These are phyloP conservation scores for Melieria crassipennis DNA, from an alignment of 2,888 invertebrate genomes.

Conservation along the genomic window DNA sequence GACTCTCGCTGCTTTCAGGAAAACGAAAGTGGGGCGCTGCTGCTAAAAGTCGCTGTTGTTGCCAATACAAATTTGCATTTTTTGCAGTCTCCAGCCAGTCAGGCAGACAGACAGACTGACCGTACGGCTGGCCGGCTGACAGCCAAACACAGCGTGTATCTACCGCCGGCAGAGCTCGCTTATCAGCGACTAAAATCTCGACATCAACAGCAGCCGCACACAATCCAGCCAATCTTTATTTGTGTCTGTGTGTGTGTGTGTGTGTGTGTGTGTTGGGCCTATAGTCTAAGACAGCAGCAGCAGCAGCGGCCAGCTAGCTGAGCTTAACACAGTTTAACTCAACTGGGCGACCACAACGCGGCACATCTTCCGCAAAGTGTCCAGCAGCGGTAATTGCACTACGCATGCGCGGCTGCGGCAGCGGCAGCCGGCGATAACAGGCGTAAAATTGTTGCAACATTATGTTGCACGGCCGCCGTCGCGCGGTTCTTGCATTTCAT, in stretches of 20 bases:
- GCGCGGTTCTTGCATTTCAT: conserved; percentile 13
- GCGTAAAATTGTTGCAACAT: conserved; percentile 20
- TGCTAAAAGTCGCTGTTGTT: background rate
- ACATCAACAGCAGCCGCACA: conserved; percentile 10
- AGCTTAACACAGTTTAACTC: no score
- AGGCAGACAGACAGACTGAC: background rate
- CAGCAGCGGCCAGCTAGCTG: background rate
- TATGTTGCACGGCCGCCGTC: background rate
- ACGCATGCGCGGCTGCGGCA: conserved; percentile 21
- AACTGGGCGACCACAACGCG: no score
- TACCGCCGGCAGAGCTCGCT: conserved; percentile 4
- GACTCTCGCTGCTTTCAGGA: background rate
- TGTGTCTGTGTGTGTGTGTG: no score
- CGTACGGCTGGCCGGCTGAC: no score
- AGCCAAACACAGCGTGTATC: background rate
- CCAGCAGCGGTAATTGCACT: conserved; percentile 7
- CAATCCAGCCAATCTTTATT: no score
- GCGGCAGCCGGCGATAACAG: conserved; percentile 18
- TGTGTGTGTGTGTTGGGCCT: no score
- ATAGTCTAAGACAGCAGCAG: background rate
- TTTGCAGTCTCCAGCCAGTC: background rate
- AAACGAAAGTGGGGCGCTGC: background rate
- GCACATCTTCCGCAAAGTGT: no score
- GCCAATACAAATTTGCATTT: background rate
- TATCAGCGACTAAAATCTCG: conserved; percentile 24